Evolutionary conservation across 2,888 invertebrate genomes (phyloP).

Genomic region (Lasioglossum calceatum): DNA sequence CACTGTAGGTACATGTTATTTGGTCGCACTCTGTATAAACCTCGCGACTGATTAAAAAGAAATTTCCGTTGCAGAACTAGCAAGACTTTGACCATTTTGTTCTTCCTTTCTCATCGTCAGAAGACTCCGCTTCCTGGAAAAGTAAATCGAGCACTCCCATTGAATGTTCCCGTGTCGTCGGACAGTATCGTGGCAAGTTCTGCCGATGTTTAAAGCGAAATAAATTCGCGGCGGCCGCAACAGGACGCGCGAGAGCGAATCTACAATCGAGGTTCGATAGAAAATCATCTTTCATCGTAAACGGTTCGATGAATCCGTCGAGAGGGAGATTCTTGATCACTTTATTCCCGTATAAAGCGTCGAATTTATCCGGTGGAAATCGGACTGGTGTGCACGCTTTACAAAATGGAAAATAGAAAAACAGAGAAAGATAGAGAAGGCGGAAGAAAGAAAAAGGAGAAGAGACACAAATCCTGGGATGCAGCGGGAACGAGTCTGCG

Average conservation of each 20-base stretch:
- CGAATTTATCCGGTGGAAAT: background rate
- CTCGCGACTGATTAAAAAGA: no score
- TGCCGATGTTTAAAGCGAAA: background rate
- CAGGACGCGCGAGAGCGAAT: background rate
- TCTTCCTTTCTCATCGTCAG: background rate
- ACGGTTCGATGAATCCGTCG: slow-evolving; percentile 13
- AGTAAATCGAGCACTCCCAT: background rate
- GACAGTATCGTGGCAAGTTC: background rate
- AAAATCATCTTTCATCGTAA: slow-evolving; percentile 17
- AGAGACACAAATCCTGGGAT: slow-evolving; percentile 29
- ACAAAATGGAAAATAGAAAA: background rate
- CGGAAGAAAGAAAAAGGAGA: background rate
- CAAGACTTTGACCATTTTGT: background rate
- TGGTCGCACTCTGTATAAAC: no score
- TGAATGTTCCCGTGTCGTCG: background rate
- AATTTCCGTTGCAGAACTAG: background rate
- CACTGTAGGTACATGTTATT: no score
- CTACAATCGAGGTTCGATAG: background rate
- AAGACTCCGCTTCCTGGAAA: background rate
- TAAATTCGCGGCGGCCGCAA: slow-evolving; percentile 8
- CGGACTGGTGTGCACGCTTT: background rate
- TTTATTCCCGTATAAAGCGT: background rate
- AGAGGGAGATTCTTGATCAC: slow-evolving; percentile 12
- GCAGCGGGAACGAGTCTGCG: slow-evolving; percentile 21
- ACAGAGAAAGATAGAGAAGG: background rate